Evolutionary conservation across 23 tunicate genomes (phyloP).

Genomic region (Ciona savignyi): DNA sequence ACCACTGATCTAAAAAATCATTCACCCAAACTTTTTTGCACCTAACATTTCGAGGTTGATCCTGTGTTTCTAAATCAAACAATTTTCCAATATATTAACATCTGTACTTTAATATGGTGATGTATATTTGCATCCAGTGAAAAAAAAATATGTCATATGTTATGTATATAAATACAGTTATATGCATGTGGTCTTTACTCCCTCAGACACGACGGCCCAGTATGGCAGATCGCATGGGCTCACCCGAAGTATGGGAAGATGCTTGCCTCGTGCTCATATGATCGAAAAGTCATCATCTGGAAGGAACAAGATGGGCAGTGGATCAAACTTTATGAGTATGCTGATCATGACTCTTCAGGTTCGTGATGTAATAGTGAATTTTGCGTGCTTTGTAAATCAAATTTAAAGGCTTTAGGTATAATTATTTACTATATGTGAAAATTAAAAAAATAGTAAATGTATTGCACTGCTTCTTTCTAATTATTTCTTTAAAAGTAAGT

Average conservation of each 20-base stretch:
- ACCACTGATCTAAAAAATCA: too few relatives aligned
- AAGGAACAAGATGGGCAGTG: slow-evolving; percentile 91
- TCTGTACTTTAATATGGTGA: too few relatives aligned
- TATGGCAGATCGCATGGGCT: slow-evolving; percentile 98
- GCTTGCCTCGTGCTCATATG: slow-evolving; percentile 86
- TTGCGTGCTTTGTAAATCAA: too few relatives aligned
- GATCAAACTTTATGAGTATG: slow-evolving; percentile 67
- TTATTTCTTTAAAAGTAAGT: background rate
- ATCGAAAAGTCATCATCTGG: slow-evolving; percentile 85
- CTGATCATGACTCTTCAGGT: slow-evolving; percentile 82
- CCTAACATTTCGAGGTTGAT: too few relatives aligned
- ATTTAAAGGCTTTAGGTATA: background rate
- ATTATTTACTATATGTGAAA: background rate
- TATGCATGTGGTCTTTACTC: too few relatives aligned
- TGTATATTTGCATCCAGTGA: too few relatives aligned
- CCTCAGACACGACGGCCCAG: slow-evolving; percentile 82
- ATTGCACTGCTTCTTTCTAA: background rate
- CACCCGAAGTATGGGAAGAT: slow-evolving; percentile 86
- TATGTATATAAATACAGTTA: too few relatives aligned
- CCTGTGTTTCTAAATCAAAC: too few relatives aligned
- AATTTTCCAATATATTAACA: too few relatives aligned
- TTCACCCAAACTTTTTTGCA: too few relatives aligned
- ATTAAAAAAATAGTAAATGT: background rate
- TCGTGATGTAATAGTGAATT: too few relatives aligned
- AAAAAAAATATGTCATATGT: too few relatives aligned